These are phyloP conservation scores for Drosophila villosipedis DNA, from an alignment of 2,888 invertebrate genomes.

Conservation along the genomic window DNA sequence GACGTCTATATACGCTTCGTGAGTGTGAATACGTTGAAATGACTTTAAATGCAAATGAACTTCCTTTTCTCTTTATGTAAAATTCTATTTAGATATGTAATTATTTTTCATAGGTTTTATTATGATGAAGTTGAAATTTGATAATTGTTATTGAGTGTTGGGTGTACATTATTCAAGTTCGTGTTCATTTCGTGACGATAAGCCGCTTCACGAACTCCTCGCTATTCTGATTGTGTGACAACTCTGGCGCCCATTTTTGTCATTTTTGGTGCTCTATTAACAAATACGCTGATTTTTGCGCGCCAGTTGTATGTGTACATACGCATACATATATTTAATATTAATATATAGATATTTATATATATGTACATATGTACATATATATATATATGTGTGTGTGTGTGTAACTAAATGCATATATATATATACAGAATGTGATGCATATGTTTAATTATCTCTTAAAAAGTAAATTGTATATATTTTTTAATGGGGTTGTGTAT, in stretches of 20 bases:
- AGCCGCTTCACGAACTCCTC: conserved; percentile 30
- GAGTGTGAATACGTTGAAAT: conserved; percentile 17
- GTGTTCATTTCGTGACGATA: conserved; percentile 17
- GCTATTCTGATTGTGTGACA: conserved; percentile 51
- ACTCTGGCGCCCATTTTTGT: conserved; percentile 75
- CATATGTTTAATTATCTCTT: conserved; percentile 12
- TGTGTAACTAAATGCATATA: conserved; percentile 36
- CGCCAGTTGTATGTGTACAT: conserved; percentile 58
- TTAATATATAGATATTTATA: conserved; percentile 49
- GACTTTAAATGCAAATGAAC: neutral
- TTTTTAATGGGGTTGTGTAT: conserved; percentile 3
- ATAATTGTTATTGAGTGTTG: neutral
- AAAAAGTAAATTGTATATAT: neutral
- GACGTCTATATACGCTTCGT: conserved; percentile 4
- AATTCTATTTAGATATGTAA: neutral
- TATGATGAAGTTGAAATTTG: neutral
- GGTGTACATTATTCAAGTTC: neutral
- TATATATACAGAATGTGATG: conserved; percentile 11
- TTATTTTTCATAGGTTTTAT: neutral
- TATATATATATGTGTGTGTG: conserved; percentile 39
- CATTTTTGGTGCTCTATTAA: conserved; percentile 64
- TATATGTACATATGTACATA: conserved; percentile 53
- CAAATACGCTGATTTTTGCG: conserved; percentile 66
- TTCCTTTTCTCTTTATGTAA: neutral
- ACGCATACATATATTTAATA: conserved; percentile 40